A percentile compares a stretch with the other conserved stretches of the same genome.
Conservation (phyloP, 1,140 invertebrate species). For the Neotoxoptera formosana region DNA sequence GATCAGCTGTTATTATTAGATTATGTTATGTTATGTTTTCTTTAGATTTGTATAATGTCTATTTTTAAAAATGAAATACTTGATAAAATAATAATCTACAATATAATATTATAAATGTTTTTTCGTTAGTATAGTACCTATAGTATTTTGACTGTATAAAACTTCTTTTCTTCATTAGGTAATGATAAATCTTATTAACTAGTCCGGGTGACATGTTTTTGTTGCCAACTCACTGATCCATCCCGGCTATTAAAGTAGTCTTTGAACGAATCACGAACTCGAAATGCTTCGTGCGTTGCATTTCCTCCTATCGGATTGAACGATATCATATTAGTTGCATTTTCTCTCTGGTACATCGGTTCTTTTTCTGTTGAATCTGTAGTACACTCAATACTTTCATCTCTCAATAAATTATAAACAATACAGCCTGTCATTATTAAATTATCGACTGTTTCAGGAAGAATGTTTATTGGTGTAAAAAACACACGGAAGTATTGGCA, state of each 20-base stretch:
- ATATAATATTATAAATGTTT: too few species aligned
- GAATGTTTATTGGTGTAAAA: slow-evolving; percentile 58
- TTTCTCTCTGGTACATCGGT: background rate
- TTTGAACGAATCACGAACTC: background rate
- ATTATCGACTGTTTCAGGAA: slow-evolving; percentile 61
- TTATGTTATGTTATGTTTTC: too few species aligned
- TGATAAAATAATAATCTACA: too few species aligned
- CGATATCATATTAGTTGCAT: background rate
- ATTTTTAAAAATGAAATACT: too few species aligned
- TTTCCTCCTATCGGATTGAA: background rate
- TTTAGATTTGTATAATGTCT: too few species aligned
- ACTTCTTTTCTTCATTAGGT: too few species aligned
- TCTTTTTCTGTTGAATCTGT: background rate
- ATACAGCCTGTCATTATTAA: slow-evolving; percentile 61
- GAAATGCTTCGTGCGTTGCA: slow-evolving; percentile 7
- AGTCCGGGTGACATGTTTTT: too few species aligned
- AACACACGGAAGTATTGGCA: too few species aligned
- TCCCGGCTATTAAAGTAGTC: background rate
- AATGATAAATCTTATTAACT: too few species aligned
- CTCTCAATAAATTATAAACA: slow-evolving; percentile 60
- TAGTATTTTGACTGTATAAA: too few species aligned
- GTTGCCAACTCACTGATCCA: slow-evolving; percentile 10
- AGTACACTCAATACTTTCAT: background rate
- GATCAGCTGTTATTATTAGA: too few species aligned
- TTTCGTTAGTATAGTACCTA: too few species aligned